phyloP scores from a whole-genome alignment of 2,888 invertebrate species.

The Ectemnius cavifrons region DNA sequence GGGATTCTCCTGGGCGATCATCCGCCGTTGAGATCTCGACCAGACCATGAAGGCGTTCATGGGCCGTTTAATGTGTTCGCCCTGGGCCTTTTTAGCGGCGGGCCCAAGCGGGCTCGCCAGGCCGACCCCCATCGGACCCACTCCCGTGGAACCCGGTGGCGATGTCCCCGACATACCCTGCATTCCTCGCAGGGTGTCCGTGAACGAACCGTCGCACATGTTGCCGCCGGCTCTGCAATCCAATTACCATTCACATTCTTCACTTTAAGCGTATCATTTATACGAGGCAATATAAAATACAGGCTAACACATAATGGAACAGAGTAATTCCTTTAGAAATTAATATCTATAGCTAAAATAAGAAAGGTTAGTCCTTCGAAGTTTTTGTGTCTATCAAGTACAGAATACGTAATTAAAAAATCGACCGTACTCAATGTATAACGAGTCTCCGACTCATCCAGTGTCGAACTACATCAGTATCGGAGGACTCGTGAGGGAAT shows the following conservation, averaged over 20 bases:
- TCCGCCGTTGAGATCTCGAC: conserved; percentile 94
- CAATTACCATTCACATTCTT: too few species aligned
- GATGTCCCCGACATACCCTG: conserved; percentile 79
- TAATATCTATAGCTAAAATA: too few species aligned
- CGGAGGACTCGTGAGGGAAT: conserved; percentile 9
- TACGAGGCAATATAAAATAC: too few species aligned
- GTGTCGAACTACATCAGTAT: too few species aligned
- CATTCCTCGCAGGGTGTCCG: conserved; percentile 82
- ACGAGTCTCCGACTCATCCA: too few species aligned
- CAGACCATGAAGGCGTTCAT: conserved; percentile 99
- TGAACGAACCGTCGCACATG: conserved; percentile 86
- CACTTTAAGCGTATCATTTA: too few species aligned
- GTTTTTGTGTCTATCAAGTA: too few species aligned
- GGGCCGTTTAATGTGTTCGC: conserved; percentile 95
- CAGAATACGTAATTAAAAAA: too few species aligned
- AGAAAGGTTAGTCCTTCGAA: too few species aligned
- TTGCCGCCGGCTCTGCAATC: conserved; percentile 85
- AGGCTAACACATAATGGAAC: too few species aligned
- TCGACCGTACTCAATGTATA: too few species aligned
- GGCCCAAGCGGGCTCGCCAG: conserved; percentile 77
- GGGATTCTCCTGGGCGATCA: conserved; percentile 98
- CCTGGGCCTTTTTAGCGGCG: conserved; percentile 82
- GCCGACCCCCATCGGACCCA: conserved; percentile 80
- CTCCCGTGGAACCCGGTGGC: conserved; percentile 80
- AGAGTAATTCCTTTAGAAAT: too few species aligned